Conservation (phyloP, 2,797 vertebrate genomes). For the Semaprochilodus insignis region DNA sequence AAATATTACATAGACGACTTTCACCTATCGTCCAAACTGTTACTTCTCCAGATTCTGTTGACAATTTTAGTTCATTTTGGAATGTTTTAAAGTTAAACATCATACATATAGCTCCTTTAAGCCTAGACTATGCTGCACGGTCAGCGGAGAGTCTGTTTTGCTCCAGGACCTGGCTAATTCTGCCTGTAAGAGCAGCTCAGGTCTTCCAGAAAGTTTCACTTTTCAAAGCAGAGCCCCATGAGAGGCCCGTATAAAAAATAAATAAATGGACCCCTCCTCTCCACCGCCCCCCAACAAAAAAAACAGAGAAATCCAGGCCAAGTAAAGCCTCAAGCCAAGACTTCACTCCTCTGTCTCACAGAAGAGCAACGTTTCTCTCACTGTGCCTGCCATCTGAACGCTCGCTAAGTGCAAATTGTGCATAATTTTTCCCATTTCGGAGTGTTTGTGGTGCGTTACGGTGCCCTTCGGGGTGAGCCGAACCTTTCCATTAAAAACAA, state of each 20-base stretch:
- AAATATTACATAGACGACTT: no score
- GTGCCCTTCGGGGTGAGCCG: conserved; percentile 43
- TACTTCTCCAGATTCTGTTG: no score
- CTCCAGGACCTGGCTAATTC: neutral
- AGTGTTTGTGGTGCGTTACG: conserved; percentile 47
- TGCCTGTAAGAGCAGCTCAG: neutral
- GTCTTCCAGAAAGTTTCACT: conserved; percentile 28
- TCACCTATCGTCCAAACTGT: no score
- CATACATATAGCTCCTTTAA: no score
- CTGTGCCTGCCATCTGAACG: conserved; percentile 44
- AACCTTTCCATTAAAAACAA: conserved; percentile 55
- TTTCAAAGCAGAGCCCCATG: conserved; percentile 6
- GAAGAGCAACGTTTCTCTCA: conserved; percentile 54
- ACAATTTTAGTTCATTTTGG: no score
- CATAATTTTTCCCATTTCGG: conserved; percentile 55
- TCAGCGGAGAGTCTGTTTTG: neutral
- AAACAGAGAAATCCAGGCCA: conserved; percentile 52
- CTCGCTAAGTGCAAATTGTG: conserved; percentile 56
- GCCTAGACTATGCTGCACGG: no score
- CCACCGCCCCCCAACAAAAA: conserved; percentile 1
- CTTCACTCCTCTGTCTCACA: conserved; percentile 50
- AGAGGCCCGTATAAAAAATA: neutral
- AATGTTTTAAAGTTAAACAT: no score
- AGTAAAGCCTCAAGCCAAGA: conserved; percentile 44
- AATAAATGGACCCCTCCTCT: conserved; percentile 47